Base-by-base conservation (phyloP, 1,140 invertebrate genomes). In the Hylaeus volcanicus region DNA sequence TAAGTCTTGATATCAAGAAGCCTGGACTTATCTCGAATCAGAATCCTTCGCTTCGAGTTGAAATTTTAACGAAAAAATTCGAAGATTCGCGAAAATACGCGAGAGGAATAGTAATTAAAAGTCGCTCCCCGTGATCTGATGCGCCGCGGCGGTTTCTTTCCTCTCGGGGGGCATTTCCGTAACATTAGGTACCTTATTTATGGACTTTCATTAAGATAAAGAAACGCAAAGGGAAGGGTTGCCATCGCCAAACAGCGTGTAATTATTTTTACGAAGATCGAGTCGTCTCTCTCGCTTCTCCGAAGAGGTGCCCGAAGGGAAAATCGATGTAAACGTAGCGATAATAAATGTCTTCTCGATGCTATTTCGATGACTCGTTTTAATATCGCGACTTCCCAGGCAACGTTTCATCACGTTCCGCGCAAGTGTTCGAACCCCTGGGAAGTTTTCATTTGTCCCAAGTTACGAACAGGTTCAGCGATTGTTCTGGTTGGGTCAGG, bases 141-240 rank as follows among this genome's bases (percentile, higher is more conserved):
- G 84, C 73, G 77, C 79, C 79, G 86, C 81, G 84, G 76, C 86
- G 89, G 90, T 88, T 92, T 89, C 74, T 77, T 65, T 68, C 58
- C 75, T 69, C 79, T 63, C 53, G 70, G 69, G 84, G 88, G 72
- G 79, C 88, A 86, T 90, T 92, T 91, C 89, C 92, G 86, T 91
- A 86, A 90, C 91, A 92, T 93, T 93, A 93, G 91, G 85, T 87
- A 89, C 86, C 89, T 93, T 93, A 93, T 93, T 93, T 93, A 93
- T 93, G 90, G 91, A 88, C 88, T 92, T 93, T 93, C 92, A 93
- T 93, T 93, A 93, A 93, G 92, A 93, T 93, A 92, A 93, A 90
- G 89, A 91, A 86, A 86, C 89, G 87, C 87, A 89, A 79, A 88
- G 85, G 89, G 84, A 92, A 91, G 91, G 91, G 90, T 92, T 91